Evolutionary conservation across 2,113 vertebrate species (phyloP).

Genomic region (Podocnemis expansa): DNA sequence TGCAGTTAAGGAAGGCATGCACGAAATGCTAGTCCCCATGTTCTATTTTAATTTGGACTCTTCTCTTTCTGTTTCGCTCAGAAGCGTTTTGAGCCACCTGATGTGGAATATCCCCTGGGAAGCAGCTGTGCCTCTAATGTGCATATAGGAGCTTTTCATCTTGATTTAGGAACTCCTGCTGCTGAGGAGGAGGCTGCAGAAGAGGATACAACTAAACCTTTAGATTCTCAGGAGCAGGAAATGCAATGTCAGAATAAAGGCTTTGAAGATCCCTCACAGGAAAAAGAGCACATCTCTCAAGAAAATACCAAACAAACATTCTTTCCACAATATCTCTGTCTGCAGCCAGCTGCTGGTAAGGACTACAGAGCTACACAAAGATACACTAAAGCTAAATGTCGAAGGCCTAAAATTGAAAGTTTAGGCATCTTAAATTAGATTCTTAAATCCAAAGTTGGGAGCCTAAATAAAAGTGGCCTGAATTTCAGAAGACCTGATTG

Average conservation of each 20-base stretch:
- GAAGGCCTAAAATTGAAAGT: background rate
- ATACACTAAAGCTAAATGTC: background rate
- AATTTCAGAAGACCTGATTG: background rate
- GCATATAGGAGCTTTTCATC: background rate
- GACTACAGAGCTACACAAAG: background rate
- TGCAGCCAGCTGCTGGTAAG: conserved; percentile 87
- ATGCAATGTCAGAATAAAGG: conserved; percentile 32
- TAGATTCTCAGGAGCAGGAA: conserved; percentile 42
- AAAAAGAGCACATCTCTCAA: conserved; percentile 52
- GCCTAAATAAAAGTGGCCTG: no score
- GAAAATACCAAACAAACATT: conserved; percentile 64
- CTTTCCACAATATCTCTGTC: conserved; percentile 84
- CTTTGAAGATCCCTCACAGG: conserved; percentile 35
- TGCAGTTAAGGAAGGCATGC: background rate
- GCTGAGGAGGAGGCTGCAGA: background rate
- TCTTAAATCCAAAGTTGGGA: background rate
- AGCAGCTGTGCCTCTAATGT: background rate
- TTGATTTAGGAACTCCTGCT: background rate
- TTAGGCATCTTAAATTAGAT: background rate
- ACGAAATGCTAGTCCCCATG: background rate
- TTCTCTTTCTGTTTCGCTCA: conserved; percentile 45
- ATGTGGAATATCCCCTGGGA: conserved; percentile 9
- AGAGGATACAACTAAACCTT: conserved; percentile 12
- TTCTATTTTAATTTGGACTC: conserved; percentile 18
- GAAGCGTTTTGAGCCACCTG: conserved; percentile 53